Evolutionary conservation across 1,140 invertebrate genomes (phyloP).

Genomic region (Bombus confusus): DNA sequence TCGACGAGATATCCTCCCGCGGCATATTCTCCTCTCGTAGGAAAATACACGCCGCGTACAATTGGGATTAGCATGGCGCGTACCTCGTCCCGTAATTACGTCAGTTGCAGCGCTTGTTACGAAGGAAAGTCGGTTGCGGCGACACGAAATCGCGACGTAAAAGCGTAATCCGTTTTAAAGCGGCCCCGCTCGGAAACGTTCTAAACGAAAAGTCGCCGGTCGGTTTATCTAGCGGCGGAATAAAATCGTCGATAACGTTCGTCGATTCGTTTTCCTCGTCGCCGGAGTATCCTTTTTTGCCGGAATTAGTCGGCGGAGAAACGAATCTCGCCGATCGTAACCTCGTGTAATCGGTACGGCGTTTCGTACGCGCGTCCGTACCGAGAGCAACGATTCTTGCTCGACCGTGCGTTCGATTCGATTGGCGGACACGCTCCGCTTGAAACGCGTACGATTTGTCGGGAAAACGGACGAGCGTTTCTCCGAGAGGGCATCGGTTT

Average conservation of each 20-base stretch:
- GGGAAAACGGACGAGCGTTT: no score
- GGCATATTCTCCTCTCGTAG: neutral
- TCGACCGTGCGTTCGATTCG: no score
- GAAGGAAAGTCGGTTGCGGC: neutral
- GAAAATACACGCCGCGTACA: neutral
- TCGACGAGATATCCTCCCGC: neutral
- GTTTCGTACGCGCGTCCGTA: no score
- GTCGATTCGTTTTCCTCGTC: neutral
- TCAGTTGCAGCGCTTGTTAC: constrained; percentile 42
- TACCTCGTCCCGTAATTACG: constrained; percentile 43
- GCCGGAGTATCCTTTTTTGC: no score
- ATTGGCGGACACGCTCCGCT: no score
- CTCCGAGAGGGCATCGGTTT: no score
- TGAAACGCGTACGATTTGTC: no score
- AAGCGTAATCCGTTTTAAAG: constrained; percentile 12
- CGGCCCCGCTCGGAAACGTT: neutral
- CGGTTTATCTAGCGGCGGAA: neutral
- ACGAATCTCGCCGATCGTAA: neutral
- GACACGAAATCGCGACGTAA: neutral
- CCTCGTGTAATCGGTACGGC: no score
- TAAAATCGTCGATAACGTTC: constrained; percentile 1
- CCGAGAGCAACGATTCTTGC: no score
- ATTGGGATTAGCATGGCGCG: constrained; percentile 29
- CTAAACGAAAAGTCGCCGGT: neutral
- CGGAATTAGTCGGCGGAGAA: neutral